Evolutionary conservation across 2,113 vertebrate species (phyloP).

Genomic region (Xiphophorus hellerii): DNA sequence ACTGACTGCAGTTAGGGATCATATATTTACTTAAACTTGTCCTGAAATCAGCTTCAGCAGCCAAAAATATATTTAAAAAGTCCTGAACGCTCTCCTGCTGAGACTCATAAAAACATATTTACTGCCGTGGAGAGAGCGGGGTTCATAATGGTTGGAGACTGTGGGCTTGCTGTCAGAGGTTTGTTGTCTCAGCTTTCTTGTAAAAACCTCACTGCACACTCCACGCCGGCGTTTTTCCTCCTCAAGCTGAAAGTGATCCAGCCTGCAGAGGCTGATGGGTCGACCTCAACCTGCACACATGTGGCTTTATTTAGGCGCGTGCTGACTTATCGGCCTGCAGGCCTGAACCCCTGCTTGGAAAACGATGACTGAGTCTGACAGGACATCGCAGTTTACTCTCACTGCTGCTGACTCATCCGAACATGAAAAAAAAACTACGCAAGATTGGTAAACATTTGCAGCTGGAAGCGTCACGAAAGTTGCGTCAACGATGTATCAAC

Average conservation of each 20-base stretch:
- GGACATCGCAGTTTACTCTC: slow-evolving; percentile 19
- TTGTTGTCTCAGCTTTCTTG: slow-evolving; percentile 30
- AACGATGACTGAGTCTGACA: slow-evolving; percentile 25
- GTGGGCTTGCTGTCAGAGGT: slow-evolving; percentile 1
- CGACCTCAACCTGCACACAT: slow-evolving; percentile 47
- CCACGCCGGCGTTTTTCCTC: slow-evolving; percentile 7
- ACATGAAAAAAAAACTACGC: slow-evolving; percentile 8
- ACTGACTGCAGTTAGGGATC: background rate
- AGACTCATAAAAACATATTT: slow-evolving; percentile 28
- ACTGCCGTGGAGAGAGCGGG: background rate
- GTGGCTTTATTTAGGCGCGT: slow-evolving; percentile 69
- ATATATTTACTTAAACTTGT: slow-evolving; percentile 9
- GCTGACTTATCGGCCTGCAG: slow-evolving; percentile 52
- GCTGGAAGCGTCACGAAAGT: too few relatives aligned
- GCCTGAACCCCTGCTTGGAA: slow-evolving; percentile 30
- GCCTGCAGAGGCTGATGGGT: slow-evolving; percentile 39
- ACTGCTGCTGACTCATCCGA: slow-evolving; percentile 57
- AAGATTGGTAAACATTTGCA: background rate
- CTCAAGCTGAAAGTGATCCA: slow-evolving; percentile 51
- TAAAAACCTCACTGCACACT: slow-evolving; percentile 25
- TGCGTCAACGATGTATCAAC: too few relatives aligned
- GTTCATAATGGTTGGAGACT: slow-evolving; percentile 8
- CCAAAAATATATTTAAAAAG: slow-evolving; percentile 11
- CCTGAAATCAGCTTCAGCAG: slow-evolving; percentile 11
- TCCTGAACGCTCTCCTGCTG: slow-evolving; percentile 12